These are phyloP conservation scores for Spilosoma lubricipeda DNA, from an alignment of 2,888 invertebrate genomes.

Conservation along the genomic window DNA sequence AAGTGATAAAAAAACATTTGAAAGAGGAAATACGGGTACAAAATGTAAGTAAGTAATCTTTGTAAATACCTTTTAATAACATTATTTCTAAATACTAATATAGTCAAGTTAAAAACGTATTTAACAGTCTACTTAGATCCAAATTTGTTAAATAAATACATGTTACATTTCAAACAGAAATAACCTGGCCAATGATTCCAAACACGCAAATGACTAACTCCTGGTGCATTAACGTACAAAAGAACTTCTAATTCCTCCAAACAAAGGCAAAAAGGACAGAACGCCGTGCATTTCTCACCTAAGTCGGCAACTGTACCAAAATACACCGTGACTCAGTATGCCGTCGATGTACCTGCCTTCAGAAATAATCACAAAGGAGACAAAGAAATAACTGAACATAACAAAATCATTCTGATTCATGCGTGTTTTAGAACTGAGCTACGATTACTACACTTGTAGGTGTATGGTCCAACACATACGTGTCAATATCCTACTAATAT, in stretches of 20 bases:
- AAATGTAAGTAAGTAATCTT: no score
- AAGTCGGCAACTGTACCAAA: constrained; percentile 49
- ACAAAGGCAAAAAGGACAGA: constrained; percentile 42
- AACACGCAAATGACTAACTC: constrained; percentile 14
- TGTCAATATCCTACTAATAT: no score
- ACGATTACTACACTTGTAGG: neutral
- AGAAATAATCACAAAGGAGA: constrained; percentile 72
- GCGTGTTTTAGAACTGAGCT: constrained; percentile 24
- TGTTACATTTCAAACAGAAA: constrained; percentile 8
- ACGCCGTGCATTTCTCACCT: constrained; percentile 36
- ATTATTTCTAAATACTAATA: no score
- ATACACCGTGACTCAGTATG: constrained; percentile 58
- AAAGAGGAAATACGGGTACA: no score
- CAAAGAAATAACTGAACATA: constrained; percentile 66
- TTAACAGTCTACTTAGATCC: neutral
- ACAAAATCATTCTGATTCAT: constrained; percentile 34
- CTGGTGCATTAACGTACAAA: constrained; percentile 26
- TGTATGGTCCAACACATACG: neutral
- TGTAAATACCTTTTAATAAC: no score
- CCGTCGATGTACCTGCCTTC: constrained; percentile 58
- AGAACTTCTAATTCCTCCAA: constrained; percentile 33
- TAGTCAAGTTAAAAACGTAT: no score
- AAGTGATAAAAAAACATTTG: no score
- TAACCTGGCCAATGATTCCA: constrained; percentile 8
- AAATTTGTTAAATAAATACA: neutral